phyloP scores from a whole-genome alignment of 2,888 invertebrate genomes.

The Caenorhabditis sp. region DNA sequence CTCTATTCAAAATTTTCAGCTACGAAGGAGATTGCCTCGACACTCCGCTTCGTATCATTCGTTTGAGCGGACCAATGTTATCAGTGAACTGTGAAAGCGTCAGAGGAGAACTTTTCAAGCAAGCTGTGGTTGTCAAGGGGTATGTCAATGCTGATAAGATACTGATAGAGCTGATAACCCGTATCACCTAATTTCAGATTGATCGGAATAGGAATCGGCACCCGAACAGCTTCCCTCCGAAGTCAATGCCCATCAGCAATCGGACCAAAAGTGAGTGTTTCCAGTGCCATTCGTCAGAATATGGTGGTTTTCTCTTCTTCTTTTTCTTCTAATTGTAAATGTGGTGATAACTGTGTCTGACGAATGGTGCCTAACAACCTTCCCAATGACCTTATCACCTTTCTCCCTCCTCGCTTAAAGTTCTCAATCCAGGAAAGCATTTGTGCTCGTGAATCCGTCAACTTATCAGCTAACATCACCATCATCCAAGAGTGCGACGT shows the following conservation, averaged over 20 bases:
- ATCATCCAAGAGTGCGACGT: constrained; percentile 70
- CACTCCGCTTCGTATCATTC: constrained; percentile 68
- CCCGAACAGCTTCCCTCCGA: constrained; percentile 69
- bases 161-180: too few species aligned
- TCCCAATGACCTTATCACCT: not conserved
- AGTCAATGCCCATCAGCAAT: constrained; percentile 67
- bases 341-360: not conserved
- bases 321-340: not conserved
- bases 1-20: constrained; percentile 24
- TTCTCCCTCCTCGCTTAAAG: constrained; percentile 3
- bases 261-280: constrained; percentile 52
- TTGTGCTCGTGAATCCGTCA: constrained; percentile 54
- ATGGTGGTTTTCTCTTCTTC: not conserved
- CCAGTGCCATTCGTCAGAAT: constrained; percentile 27
- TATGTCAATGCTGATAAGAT: too few species aligned
- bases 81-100: constrained; percentile 66
- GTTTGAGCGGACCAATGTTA: constrained; percentile 62
- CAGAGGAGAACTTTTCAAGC: constrained; percentile 59
- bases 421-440: constrained; percentile 65
- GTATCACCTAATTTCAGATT: constrained; percentile 37
- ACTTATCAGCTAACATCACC: constrained; percentile 67
- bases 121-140: constrained; percentile 70
- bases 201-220: constrained; percentile 73
- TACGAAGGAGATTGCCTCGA: constrained; percentile 71
- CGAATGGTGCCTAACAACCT: constrained; percentile 24